Percentiles rank a stretch among this genome's conserved stretches.
Evolutionary conservation across 2,113 vertebrate genomes (phyloP).

Genomic region (Aldabrachelys gigantea): DNA sequence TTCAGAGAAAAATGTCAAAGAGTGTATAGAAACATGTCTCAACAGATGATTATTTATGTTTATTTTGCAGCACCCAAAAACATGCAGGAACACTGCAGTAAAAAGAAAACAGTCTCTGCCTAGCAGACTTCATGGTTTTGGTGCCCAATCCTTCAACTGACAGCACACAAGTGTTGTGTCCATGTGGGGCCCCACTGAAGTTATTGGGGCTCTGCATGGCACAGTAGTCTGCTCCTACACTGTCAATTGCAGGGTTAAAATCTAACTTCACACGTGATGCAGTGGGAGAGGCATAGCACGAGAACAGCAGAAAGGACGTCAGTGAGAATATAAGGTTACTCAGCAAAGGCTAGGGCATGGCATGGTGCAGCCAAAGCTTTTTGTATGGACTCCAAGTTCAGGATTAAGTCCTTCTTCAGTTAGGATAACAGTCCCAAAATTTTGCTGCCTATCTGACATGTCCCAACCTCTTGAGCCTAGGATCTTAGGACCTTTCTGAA

Average conservation of each 20-base stretch:
- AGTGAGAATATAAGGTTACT: background rate
- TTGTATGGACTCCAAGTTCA: background rate
- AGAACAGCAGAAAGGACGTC: background rate
- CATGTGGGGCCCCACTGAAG: background rate
- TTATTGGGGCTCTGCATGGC: background rate
- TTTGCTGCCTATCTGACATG: background rate
- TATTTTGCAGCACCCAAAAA: background rate
- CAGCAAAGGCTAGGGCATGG: background rate
- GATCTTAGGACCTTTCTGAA: background rate
- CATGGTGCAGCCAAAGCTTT: background rate
- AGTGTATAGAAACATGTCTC: background rate
- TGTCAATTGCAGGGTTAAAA: background rate
- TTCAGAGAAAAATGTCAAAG: background rate
- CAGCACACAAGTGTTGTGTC: background rate
- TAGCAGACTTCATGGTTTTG: background rate
- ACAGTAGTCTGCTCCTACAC: background rate
- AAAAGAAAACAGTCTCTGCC: background rate
- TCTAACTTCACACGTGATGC: background rate
- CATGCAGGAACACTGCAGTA: background rate
- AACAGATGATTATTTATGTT: background rate
- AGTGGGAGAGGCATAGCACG: accelerated
- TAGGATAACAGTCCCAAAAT: background rate
- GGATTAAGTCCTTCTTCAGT: background rate
- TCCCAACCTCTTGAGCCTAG: background rate
- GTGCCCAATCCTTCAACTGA: background rate